phyloP scores from a whole-genome alignment of 2,113 vertebrate species.

The Psophia crepitans region DNA sequence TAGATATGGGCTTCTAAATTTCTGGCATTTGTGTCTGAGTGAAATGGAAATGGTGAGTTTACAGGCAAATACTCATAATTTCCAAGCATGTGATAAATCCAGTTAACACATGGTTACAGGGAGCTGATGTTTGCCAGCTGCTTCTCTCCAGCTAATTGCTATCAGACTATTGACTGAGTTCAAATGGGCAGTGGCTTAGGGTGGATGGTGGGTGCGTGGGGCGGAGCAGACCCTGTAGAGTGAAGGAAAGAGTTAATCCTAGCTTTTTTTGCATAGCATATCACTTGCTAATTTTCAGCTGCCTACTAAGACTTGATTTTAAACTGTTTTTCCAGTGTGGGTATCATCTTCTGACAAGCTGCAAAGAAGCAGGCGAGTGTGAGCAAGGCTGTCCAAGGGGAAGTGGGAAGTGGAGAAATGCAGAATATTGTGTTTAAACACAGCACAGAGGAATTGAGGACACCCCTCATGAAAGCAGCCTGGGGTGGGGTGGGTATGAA shows the following conservation, averaged over 20 bases:
- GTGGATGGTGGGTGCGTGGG: neutral
- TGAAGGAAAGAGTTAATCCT: conserved; percentile 4
- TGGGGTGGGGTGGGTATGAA: neutral
- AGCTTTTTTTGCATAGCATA: neutral
- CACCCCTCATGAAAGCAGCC: neutral
- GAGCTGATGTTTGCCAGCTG: neutral
- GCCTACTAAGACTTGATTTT: neutral
- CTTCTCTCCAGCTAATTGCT: neutral
- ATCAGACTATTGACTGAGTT: neutral
- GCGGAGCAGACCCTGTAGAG: neutral
- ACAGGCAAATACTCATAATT: neutral
- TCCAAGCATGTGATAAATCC: conserved; percentile 16
- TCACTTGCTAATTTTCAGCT: neutral
- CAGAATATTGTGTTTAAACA: neutral
- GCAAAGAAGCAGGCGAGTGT: neutral
- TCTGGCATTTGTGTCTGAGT: neutral
- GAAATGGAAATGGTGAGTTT: neutral
- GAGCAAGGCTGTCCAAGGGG: neutral
- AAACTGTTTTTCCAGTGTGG: neutral
- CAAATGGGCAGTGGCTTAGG: neutral
- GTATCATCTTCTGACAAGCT: conserved; percentile 27
- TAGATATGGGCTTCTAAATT: neutral
- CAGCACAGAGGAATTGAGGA: neutral
- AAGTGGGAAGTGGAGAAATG: neutral
- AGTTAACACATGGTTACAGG: neutral